Base-by-base conservation (phyloP, 2,888 invertebrate species). In the Scelioninae gen. 1 region DNA sequence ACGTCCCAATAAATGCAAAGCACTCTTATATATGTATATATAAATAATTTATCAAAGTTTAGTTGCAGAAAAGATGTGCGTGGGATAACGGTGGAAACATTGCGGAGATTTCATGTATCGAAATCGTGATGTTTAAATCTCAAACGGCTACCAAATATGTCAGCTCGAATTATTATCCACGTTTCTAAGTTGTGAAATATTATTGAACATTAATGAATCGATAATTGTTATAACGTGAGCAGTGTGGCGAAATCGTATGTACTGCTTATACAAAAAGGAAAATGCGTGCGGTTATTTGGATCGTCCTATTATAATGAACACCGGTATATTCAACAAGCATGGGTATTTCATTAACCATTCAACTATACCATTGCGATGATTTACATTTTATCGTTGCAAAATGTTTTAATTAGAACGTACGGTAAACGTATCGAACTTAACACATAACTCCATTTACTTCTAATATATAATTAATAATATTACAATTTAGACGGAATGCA, bases 21-120 rank as follows among this genome's bases (percentile, higher is more conserved):
- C 49, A 31, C 60, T 72, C 23, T 1, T 23, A 4, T 23, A 23
- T 23, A 23, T 23, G 23, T 23, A 23, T 23, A 23, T 60, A 79
- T 79, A 72, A 72, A 79, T 79, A 74, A 79, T 79, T 58, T 43
- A 79, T 72, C 43, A 56, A 74, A 51, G 78, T 65, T 63, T n/a
- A 55, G 47, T 63, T 16, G 32, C 56, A 55, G 63, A 29, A 79
- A 71, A 79, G 79, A 72, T 66, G 58, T 49, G 72, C 53, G 79
- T 79, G 47, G 79, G 72, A 45, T 34, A 60, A 40, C 34, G 16
- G 56, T 65, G 58, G 72, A 79, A 63, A 23, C 40, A 69, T 53
- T 58, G 77, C 55, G 16, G 51, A 16, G 55, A 74, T 40, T 66
- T 65, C 55, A 43, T 16, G 74, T 60, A 60, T 55, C 66, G 74